phyloP scores from a whole-genome alignment of 2,113 vertebrate species.

The Phrynosoma blainvillii region DNA sequence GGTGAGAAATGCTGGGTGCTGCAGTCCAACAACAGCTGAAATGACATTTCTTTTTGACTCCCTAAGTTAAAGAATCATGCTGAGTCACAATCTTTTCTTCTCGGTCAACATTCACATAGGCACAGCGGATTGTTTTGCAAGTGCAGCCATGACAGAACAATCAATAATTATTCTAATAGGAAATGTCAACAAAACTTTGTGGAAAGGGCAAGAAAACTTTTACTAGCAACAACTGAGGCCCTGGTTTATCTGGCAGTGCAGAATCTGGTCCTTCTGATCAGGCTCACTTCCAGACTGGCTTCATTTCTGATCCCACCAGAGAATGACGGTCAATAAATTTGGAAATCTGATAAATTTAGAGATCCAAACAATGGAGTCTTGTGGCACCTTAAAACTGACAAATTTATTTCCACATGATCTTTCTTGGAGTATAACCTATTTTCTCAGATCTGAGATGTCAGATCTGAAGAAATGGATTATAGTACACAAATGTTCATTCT shows the following conservation, averaged over 20 bases:
- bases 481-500: too few relatives aligned
- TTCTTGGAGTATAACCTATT: too few relatives aligned
- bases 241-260: neutral
- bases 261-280: neutral
- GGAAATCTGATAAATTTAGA: too few relatives aligned
- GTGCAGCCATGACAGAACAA: neutral
- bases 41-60: neutral
- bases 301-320: neutral
- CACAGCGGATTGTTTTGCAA: neutral
- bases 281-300: neutral
- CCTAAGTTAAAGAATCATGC: neutral
- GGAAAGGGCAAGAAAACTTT: neutral
- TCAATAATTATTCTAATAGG: neutral
- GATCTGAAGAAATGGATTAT: too few relatives aligned
- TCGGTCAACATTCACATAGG: neutral
- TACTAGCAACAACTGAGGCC: neutral
- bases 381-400: too few relatives aligned
- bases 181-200: neutral
- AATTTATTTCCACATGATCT: too few relatives aligned
- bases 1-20: too few relatives aligned
- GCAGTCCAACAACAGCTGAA: too few relatives aligned
- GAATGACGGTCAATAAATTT: too few relatives aligned
- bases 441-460: too few relatives aligned
- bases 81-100: neutral
- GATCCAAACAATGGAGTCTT: too few relatives aligned